Conservation (phyloP, 2,797 vertebrate genomes). For the Liparis tanakae region DNA sequence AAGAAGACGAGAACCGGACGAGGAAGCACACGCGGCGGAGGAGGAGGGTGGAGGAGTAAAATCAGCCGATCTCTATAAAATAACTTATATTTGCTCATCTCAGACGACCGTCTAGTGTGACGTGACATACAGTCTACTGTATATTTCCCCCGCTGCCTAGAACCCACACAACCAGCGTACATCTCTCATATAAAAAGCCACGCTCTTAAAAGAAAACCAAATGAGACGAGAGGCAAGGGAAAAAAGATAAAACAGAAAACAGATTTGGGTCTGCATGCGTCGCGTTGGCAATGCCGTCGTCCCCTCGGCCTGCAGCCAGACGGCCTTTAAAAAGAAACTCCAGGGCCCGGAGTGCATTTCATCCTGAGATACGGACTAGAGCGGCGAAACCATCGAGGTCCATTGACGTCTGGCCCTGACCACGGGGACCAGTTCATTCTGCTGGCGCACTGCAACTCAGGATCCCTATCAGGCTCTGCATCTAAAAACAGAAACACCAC, state of each 20-base stretch:
- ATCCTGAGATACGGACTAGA: slow-evolving; percentile 74
- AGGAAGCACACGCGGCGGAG: slow-evolving; percentile 13
- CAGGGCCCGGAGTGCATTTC: slow-evolving; percentile 72
- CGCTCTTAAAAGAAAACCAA: slow-evolving; percentile 40
- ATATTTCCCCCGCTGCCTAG: neutral
- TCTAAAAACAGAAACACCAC: neutral
- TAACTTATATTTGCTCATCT: neutral
- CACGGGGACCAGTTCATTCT: slow-evolving; percentile 31
- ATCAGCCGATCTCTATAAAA: slow-evolving; percentile 33
- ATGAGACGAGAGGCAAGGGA: slow-evolving; percentile 3
- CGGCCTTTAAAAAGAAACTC: slow-evolving; percentile 58
- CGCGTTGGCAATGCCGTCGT: slow-evolving; percentile 45
- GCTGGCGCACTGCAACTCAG: slow-evolving; percentile 34
- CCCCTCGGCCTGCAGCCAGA: slow-evolving; percentile 49
- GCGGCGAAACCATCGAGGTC: slow-evolving; percentile 57
- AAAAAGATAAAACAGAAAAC: slow-evolving; percentile 44
- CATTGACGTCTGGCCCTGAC: slow-evolving; percentile 44
- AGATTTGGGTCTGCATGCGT: slow-evolving; percentile 51
- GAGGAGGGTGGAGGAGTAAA: slow-evolving; percentile 20
- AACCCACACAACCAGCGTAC: slow-evolving; percentile 21
- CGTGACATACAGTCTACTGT: slow-evolving; percentile 48
- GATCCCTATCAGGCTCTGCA: slow-evolving; percentile 29
- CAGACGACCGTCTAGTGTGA: slow-evolving; percentile 19
- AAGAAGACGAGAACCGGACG: slow-evolving; percentile 29
- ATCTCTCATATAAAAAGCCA: slow-evolving; percentile 8